Conservation (phyloP, 2,888 invertebrate species). For the Epistrophe eligans region DNA sequence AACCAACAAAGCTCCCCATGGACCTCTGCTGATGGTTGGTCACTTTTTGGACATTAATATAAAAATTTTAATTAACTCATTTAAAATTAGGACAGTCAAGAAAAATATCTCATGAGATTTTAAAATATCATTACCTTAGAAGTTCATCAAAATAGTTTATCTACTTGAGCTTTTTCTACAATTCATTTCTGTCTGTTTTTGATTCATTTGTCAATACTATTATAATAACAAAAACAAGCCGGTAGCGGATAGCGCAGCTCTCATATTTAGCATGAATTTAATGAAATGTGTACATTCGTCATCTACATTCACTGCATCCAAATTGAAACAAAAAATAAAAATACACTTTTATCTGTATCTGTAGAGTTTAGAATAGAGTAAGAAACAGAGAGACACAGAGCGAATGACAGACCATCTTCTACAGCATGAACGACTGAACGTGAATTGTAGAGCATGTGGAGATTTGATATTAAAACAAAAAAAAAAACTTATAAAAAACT, state of each 20-base stretch:
- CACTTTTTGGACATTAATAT: neutral
- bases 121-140: neutral
- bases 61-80: slow-evolving; percentile 1
- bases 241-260: neutral
- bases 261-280: neutral
- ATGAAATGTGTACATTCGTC: slow-evolving; percentile 39
- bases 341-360: neutral
- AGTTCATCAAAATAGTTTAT: slow-evolving; percentile 17
- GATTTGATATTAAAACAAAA: neutral
- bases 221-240: slow-evolving; percentile 26
- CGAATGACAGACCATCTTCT: neutral
- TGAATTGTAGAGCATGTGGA: slow-evolving; percentile 34
- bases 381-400: slow-evolving; percentile 2
- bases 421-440: slow-evolving; percentile 2
- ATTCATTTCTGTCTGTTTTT: slow-evolving; percentile 31
- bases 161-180: slow-evolving; percentile 45
- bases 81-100: neutral
- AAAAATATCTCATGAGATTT: neutral
- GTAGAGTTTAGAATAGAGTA: slow-evolving; percentile 5
- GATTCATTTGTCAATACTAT: neutral
- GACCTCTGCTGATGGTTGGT: slow-evolving; percentile 1
- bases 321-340: neutral
- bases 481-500: slow-evolving; percentile 7
- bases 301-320: slow-evolving; percentile 33
- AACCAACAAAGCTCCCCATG: neutral